Percentiles rank a stretch among this genome's conserved stretches.
phyloP scores from a whole-genome alignment of 1,140 invertebrate genomes.

The roundworm (Caenorhabditis elegans) region DNA sequence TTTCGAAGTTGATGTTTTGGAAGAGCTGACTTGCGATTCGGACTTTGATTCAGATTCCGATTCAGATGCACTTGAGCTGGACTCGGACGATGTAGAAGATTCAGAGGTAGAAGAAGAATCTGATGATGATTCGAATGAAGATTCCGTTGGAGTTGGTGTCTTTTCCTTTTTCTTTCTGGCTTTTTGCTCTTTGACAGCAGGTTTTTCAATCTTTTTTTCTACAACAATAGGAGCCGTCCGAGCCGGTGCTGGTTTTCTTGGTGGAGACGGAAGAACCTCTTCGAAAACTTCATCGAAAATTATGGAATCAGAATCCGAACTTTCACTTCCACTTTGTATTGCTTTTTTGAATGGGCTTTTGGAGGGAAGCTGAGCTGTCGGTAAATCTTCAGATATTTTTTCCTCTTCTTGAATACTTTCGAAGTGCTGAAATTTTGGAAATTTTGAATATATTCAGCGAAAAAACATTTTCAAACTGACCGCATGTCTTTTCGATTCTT shows the following conservation, averaged over 20 bases:
- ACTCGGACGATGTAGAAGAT: not conserved
- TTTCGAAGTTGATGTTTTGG: not conserved
- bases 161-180: not conserved
- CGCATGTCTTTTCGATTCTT: not conserved
- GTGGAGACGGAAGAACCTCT: not conserved
- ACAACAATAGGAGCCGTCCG: too few species aligned
- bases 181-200: not conserved
- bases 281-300: conserved; percentile 18
- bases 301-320: not conserved
- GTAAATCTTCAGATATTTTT: not conserved
- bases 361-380: not conserved
- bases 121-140: conserved; percentile 16
- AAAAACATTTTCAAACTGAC: not conserved
- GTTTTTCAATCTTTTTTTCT: not conserved
- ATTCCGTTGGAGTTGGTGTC: not conserved
- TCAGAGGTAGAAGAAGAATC: conserved; percentile 7
- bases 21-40: not conserved
- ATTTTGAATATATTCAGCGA: not conserved
- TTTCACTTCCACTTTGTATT: conserved; percentile 7
- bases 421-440: not conserved
- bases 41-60: not conserved
- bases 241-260: not conserved
- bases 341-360: conserved; percentile 24
- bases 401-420: conserved; percentile 7
- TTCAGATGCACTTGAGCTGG: not conserved